Base-by-base conservation (phyloP, 1,140 invertebrate species). In the Lordiphosa mommai region DNA sequence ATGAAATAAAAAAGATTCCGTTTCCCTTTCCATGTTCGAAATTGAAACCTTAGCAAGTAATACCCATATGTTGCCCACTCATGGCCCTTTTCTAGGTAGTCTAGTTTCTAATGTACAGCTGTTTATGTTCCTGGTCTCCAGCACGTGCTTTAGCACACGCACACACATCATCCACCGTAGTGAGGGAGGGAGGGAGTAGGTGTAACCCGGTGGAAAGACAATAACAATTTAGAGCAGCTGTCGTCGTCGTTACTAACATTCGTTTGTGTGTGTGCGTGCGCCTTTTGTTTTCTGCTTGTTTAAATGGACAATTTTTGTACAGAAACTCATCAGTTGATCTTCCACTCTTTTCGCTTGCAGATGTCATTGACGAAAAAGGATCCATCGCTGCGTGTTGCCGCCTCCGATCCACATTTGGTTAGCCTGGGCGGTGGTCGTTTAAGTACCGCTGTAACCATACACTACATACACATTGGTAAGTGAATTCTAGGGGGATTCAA, bases 381-480 rank as follows among this genome's bases (percentile, higher is more conserved):
- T 84, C 87, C 84, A 43, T 86, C 84, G 61, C 61, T 88, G 63
- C 85, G 95, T 87, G 94, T 97, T 66, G 94, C 96, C 79, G 94
- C 95, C 59, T 95, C 96, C 88, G 92, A 93, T 48, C 96, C 96
- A 34, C 96, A 97, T 91, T 91, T 97, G 88, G 95, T 97, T 74
- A 96, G 95, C 87, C 92, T 96, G 79, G 96, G 96, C 52, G 94
- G 95, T 68, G 96, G 95, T 40, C 91, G 96, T 52, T 91, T 97
- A 14, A 97, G 96, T 86, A 96, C 95, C 12, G 94, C 95, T n/a
- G 94, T 97, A 67, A 97, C 96, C 5, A 91, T 97, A 65, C 95
- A 95, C 90, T 95, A 95, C 61, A 92, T 97, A 70, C 92, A 93
- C 49, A 92, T 93, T 92, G 94, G 94, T 95, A 37, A 87, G 84